Evolutionary conservation across 1,140 invertebrate genomes (phyloP).

Genomic region (Anthonomus grandis): DNA sequence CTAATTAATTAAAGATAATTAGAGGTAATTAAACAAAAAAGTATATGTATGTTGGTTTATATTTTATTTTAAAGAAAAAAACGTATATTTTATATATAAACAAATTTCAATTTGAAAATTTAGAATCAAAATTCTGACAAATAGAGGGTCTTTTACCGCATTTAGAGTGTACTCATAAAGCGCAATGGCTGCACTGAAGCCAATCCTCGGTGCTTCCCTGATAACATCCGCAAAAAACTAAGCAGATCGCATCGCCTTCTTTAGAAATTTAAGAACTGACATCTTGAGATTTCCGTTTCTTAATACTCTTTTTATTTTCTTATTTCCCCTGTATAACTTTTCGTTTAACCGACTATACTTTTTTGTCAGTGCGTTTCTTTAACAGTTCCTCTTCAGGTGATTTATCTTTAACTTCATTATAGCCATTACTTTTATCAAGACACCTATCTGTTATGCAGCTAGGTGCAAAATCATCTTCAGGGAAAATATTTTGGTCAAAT

Average conservation of each 20-base stretch:
- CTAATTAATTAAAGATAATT: too few species aligned
- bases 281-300: neutral
- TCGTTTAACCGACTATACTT: neutral
- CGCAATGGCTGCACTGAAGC: conserved; percentile 17
- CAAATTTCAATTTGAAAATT: too few species aligned
- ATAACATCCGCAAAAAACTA: conserved; percentile 2
- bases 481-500: too few species aligned
- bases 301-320: neutral
- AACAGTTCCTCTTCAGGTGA: neutral
- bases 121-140: too few species aligned
- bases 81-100: too few species aligned
- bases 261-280: neutral
- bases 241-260: conserved; percentile 7
- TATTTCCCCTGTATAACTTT: neutral
- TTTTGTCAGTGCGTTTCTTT: neutral
- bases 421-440: conserved; percentile 11
- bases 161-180: conserved; percentile 3
- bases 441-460: conserved; percentile 43
- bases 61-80: too few species aligned
- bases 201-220: conserved; percentile 2
- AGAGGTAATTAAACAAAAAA: too few species aligned
- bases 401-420: neutral
- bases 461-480: too few species aligned
- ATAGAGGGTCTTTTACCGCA: conserved; percentile 8
- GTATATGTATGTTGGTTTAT: too few species aligned